phyloP scores from a whole-genome alignment of 2,797 vertebrate genomes.

The Ispidina lecontei region DNA sequence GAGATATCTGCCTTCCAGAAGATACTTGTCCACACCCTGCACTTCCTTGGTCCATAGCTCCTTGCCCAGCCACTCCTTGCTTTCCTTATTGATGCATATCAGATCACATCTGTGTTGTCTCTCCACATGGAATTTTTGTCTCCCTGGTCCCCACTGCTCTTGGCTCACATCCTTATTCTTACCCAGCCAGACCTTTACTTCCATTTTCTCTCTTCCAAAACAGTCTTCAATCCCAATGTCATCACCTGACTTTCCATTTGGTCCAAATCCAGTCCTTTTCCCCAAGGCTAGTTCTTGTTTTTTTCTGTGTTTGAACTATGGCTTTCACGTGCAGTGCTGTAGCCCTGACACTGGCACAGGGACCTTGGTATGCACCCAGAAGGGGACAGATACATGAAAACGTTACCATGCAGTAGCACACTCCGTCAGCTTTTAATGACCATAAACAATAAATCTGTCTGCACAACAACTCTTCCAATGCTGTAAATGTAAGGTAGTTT shows the following conservation, averaged over 20 bases:
- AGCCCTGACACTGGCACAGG: not conserved
- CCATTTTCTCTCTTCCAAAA: not conserved
- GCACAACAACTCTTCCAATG: not conserved
- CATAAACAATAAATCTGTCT: not conserved
- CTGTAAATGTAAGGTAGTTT: not conserved
- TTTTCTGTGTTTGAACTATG: not conserved
- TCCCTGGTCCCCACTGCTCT: not conserved
- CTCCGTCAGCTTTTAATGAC: not conserved
- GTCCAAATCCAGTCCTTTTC: not conserved
- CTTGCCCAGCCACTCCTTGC: not conserved
- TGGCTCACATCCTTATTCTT: not conserved
- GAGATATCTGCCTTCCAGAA: not conserved
- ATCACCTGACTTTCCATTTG: not conserved
- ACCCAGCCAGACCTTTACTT: not conserved
- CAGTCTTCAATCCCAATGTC: not conserved
- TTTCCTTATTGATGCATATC: not conserved
- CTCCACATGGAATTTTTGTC: not conserved
- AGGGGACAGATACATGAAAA: not conserved
- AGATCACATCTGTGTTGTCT: not conserved
- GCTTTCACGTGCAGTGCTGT: not conserved
- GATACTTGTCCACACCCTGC: not conserved
- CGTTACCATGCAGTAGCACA: not conserved
- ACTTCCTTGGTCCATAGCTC: not conserved
- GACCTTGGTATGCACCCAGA: not conserved
- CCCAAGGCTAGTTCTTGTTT: not conserved